Conservation (phyloP, 2,113 vertebrate genomes). For the Epinephelus cyanopodus region DNA sequence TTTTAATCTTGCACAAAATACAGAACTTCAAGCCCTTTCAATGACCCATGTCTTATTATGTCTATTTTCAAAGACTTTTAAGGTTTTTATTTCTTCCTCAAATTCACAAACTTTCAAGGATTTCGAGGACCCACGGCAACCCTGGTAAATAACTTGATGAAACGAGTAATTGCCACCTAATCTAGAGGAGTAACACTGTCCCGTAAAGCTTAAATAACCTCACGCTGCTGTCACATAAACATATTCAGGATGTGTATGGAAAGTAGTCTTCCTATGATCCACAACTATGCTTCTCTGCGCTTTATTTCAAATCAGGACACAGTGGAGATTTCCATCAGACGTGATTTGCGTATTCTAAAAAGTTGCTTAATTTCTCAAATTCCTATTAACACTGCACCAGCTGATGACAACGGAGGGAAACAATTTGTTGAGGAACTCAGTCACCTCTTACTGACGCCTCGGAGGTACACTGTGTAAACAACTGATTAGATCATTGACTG, state of each 20-base stretch:
- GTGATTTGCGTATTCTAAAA: background rate
- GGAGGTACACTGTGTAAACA: slow-evolving; percentile 70
- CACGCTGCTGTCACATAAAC: background rate
- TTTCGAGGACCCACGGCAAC: too few species aligned
- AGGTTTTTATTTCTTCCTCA: too few species aligned
- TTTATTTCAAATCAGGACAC: background rate
- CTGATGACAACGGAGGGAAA: slow-evolving; percentile 24
- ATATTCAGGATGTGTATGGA: background rate
- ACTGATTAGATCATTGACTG: slow-evolving; percentile 77
- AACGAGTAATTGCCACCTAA: background rate
- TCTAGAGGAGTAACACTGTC: background rate
- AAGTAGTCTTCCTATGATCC: background rate
- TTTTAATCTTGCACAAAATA: too few species aligned
- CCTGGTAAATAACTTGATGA: background rate
- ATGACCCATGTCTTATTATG: too few species aligned
- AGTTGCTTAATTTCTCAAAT: background rate
- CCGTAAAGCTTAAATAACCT: background rate
- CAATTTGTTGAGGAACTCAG: slow-evolving; percentile 42
- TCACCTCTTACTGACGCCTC: slow-evolving; percentile 62
- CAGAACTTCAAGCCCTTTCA: too few species aligned
- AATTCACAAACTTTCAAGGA: too few species aligned
- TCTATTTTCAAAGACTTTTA: too few species aligned
- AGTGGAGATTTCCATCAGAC: background rate
- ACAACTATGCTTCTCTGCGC: background rate
- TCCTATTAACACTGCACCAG: background rate